A percentile compares a stretch with the other conserved stretches of the same genome.
Evolutionary conservation across 2,113 vertebrate genomes (phyloP).

Genomic region (Montifringilla adamsi): DNA sequence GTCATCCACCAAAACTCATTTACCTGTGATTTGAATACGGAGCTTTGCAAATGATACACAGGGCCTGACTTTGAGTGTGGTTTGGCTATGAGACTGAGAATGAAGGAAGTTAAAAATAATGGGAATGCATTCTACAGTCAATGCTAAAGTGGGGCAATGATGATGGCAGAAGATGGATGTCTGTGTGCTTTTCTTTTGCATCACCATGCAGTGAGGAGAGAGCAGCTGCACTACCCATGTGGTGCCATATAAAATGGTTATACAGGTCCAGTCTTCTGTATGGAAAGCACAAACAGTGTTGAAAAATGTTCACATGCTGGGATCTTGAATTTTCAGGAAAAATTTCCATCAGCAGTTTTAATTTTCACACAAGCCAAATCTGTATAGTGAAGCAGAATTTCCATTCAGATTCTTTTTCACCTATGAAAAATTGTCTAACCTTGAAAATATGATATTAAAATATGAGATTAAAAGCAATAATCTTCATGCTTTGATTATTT

Average conservation of each 20-base stretch:
- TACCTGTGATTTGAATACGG: neutral
- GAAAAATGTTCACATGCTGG: neutral
- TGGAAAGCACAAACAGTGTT: neutral
- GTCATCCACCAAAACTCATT: neutral
- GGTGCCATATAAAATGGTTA: neutral
- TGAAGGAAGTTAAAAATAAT: neutral
- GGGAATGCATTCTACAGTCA: neutral
- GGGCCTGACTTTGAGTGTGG: neutral
- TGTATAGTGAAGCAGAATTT: neutral
- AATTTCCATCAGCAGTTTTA: neutral
- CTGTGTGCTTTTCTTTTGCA: neutral
- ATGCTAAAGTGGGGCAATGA: neutral
- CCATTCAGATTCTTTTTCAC: neutral
- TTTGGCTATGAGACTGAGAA: neutral
- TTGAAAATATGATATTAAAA: neutral
- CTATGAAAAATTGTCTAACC: neutral
- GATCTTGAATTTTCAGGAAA: neutral
- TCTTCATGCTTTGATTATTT: neutral
- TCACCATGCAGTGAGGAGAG: neutral
- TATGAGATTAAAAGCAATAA: too few relatives aligned
- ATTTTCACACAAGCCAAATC: neutral
- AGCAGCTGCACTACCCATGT: neutral
- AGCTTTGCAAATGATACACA: neutral
- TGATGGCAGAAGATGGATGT: neutral
- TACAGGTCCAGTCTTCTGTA: neutral